A percentile compares a stretch with the other conserved stretches of the same genome.
Conservation (phyloP, 2,888 invertebrate species). For the Protonemura montana region DNA sequence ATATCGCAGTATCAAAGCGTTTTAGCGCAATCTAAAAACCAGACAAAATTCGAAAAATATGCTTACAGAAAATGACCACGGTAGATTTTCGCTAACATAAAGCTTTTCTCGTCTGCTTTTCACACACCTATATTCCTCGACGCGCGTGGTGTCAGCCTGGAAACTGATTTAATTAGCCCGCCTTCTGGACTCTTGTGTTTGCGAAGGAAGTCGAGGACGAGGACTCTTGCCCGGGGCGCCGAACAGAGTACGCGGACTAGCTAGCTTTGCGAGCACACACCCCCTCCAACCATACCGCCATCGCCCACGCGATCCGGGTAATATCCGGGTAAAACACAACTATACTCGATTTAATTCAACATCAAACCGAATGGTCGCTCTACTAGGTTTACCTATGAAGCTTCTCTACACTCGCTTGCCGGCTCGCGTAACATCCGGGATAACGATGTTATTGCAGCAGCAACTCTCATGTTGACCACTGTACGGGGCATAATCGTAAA, state of each 20-base stretch:
- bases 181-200: background rate
- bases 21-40: background rate
- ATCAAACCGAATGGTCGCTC: background rate
- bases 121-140: background rate
- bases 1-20: background rate
- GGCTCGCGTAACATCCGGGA: background rate
- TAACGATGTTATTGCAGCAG: background rate
- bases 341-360: constrained; percentile 7
- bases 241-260: background rate
- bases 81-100: background rate
- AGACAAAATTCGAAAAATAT: background rate
- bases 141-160: background rate
- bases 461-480: background rate
- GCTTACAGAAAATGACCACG: background rate
- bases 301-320: background rate
- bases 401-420: background rate
- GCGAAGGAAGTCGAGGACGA: background rate
- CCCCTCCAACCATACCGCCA: background rate
- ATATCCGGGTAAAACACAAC: constrained; percentile 12
- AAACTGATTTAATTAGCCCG: background rate
- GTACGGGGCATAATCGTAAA: background rate
- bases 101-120: background rate
- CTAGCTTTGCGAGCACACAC: background rate
- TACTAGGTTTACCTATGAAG: background rate
- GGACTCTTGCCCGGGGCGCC: background rate